Base-by-base conservation (phyloP, 2,888 invertebrate genomes). In the Cryptophagus acutangulus region DNA sequence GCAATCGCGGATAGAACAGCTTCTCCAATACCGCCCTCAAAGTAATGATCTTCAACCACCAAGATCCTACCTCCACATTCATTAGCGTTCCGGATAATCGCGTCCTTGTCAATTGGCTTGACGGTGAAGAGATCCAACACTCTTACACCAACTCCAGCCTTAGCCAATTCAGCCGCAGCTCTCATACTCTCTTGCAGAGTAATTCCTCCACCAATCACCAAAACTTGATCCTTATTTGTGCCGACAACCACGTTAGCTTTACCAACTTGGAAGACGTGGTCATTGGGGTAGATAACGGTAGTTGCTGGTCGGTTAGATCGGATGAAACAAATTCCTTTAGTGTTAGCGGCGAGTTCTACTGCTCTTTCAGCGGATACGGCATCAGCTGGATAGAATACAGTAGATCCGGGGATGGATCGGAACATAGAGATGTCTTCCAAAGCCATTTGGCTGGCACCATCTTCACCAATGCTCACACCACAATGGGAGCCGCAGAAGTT, bases 401-500 rank as follows among this genome's bases (percentile, higher is more conserved):
- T 83, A 48, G 79, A 75, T 45, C 85, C 85, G 36, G 96, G 94
- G 51, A 97, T 79, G 2, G 87, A 71, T 29, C 97, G 80, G 82
- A 99, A 99, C 77, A 99, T 79, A 1, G 94, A 89, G 42, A 99
- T 69, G 70, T 99, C 97, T 73, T 99, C 99, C 10, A 99, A 76
- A 2, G 92, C 99, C 99, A 99, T 99, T 74, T 99, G 99, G 39
- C 91, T 92, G 12, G 97, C 96, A 0, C 96, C 96, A 71, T 97
- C 96, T 72, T 96, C 96, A 17, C 95, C 99, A 71, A 99, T 99
- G 59, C 92, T 92, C 15, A 96, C 87, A 28, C 99, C 97, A 69
- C 91, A 93, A 72, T 97, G 97, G 0, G 96, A 96, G 1, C 96
- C 95, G 42, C 76, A 90, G 67, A 95, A 88, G 73, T 97, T 99